Conservation (phyloP, 2,113 vertebrate species). For the Thalassoma bifasciatum region DNA sequence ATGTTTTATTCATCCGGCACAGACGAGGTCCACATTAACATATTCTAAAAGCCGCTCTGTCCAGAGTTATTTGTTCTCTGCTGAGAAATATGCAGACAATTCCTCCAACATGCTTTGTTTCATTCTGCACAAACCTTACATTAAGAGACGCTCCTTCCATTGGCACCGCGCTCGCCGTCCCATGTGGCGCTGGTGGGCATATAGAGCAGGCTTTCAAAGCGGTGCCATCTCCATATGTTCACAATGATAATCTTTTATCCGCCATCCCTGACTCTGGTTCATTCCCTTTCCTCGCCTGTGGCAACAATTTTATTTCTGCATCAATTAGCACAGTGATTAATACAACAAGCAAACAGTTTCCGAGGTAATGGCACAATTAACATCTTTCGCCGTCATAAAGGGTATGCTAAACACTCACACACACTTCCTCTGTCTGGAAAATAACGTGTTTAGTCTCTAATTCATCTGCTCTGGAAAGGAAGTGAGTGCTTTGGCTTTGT, state of each 20-base stretch:
- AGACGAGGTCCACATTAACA: conserved; percentile 9
- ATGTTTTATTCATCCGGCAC: conserved; percentile 37
- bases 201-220: conserved; percentile 88
- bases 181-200: conserved; percentile 80
- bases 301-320: conserved; percentile 98
- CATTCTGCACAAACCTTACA: conserved; percentile 24
- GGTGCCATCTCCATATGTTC: conserved; percentile 92
- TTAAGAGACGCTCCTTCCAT: conserved; percentile 21
- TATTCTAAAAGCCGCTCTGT: conserved; percentile 20
- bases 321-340: conserved; percentile 99
- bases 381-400: conserved; percentile 97
- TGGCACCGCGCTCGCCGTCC: conserved; percentile 60
- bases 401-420: conserved; percentile 92
- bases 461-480: conserved; percentile 93
- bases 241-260: conserved; percentile 92
- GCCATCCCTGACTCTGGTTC: conserved; percentile 87
- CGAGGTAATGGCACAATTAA: conserved; percentile 99
- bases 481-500: conserved; percentile 88
- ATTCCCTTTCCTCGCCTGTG: conserved; percentile 91
- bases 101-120: conserved; percentile 27
- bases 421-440: conserved; percentile 90
- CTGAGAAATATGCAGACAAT: conserved; percentile 25
- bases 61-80: conserved; percentile 12
- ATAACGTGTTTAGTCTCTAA: conserved; percentile 93
- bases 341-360: conserved; percentile 99